Base-by-base conservation (phyloP, 2,888 invertebrate genomes). In the Ceramica pisi region DNA sequence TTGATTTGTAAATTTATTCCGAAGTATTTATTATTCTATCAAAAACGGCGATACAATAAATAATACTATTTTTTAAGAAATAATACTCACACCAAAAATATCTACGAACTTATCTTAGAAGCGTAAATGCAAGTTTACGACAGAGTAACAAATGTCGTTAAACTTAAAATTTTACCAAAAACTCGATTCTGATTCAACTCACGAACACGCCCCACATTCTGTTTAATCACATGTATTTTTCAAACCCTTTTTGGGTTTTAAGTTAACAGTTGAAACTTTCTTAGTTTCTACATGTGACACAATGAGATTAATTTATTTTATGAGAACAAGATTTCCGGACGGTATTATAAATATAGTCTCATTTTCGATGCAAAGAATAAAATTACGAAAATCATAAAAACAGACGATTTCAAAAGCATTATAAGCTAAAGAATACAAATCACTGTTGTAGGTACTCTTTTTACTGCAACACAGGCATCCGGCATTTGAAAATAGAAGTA, bases 171-270 rank as follows among this genome's bases (percentile, higher is more conserved):
- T 67, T 69, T 8, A 48, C 66, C n/a, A 67, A 64, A 74, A 70
- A 26, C 63, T 55, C 55, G 73, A 83, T 86, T 85, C 70, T 31
- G 35, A 88, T 88, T 86, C 86, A 75, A 75, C 67, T 67, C 87
- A 82, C 74, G 76, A 70, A 69, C 73, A 63, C 76, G 84, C 64
- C 67, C 72, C 67, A 86, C 80, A 82, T 87, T 82, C 80, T 67
- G 60, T 74, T 84, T 62, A 78, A 83, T 80, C 75, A 66, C 63
- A 78, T 78, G 57, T 50, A 75, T 81, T 77, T 78, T 71, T 75
- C 59, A 71, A 84, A 61, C 67, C 71, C 67, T 73, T 77, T 80
- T 67, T 73, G 71, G 68, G 56, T 71, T 62, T 68, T 74, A 76
- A 78, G 67, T 72, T 56, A 67, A 67, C 51, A 50, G 31, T 65